Evolutionary conservation across 2,888 invertebrate genomes (phyloP), one percentile per base, ranked within the genome.

Genomic region (Nomada fucata): DNA sequence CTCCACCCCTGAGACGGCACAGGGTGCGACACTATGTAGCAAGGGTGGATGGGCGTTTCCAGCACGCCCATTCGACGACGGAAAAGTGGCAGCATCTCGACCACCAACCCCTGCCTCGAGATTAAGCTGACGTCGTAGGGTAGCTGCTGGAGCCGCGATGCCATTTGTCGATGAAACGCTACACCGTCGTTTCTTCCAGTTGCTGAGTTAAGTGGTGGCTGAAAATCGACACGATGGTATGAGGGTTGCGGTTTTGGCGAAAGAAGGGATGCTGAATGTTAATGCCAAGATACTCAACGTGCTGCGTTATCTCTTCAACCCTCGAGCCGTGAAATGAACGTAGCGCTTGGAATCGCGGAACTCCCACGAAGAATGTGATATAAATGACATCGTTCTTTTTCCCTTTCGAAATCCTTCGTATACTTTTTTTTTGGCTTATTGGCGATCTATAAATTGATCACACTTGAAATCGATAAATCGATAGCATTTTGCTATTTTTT

Each of bases 1-100:
- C 90, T 91, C 91, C 92, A 90, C 91, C 92, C 91, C 86, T 88
- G 75, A 71, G 68, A 64, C 65, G 23, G 64, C 65, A 71, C 64
- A 76, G 79, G 80, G 77, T 82, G 72, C 76, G 63, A 83, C 74
- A 85, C 82, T 86, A 72, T 75, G 79, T 64, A 60, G 74, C 69
- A 59, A 83, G 86, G 86, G 86, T 83, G 84, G 75, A 83, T 90
- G 77, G 90, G 90, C 90, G 90, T 83, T 50, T 47, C 82, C 68
- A 75, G 75, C 84, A 88, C 86, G 87, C 88, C 90, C 86, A 87
- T 83, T 80, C 82, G 79, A 80, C 76, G 71, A 59, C 59, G 55
- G 53, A 36, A 61, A 47, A 70, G 69, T 65, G 77, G 73, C 64
- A 57, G 61, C 53, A 50, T 63, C 52, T 36, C 65, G 23, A 67